Evolutionary conservation across 2,888 invertebrate species (phyloP), one percentile per base, ranked within the genome.

Genomic region (Amblyjoppa proteus): DNA sequence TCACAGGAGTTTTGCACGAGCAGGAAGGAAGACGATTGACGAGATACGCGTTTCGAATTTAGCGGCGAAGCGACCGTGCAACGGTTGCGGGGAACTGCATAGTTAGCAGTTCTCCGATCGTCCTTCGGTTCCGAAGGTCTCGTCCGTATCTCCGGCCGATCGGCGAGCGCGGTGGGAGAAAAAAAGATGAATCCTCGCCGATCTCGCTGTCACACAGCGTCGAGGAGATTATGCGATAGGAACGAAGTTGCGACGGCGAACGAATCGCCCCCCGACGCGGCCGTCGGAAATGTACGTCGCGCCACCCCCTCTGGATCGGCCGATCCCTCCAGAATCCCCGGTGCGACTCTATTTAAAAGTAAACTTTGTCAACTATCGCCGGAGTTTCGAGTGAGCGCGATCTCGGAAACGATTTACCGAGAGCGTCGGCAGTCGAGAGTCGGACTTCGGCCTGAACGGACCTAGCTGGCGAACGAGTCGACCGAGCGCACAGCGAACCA

Each of bases 381-480:
- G 66, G 38, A 71, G 71, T 76, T 45, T 49, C 49, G 81, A 61
- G 71, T 73, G 68, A 76, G 38, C 38, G n/a, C 25, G n/a, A 34
- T 56, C 61, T 66, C 64, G 82, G 45, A 16, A 28, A 41, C 53
- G 75, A 56, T 75, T 58, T 38, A 31, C 41, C 69, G 76, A 61
- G 73, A 45, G 56, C 66, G 20, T 49, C 34, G 76, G 56, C 88
- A 90, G 91, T 91, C 89, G 89, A 88, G 88, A 90, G 87, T 85
- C 81, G 83, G 87, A 88, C 84, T 82, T 89, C 87, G 86, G 56
- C 87, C 88, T 86, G 88, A 87, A 87, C 84, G 87, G 89, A 89
- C 78, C 83, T 88, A 76, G 56, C 56, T 25, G 74, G 73, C 79
- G 49, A 38, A 66, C 76, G 81, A 81, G 78, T 82, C 81, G 66